A percentile compares a stretch with the other conserved stretches of the same genome.
These are phyloP conservation scores for Acanthis flammea DNA, from an alignment of 2,797 vertebrate species.

Conservation along the genomic window DNA sequence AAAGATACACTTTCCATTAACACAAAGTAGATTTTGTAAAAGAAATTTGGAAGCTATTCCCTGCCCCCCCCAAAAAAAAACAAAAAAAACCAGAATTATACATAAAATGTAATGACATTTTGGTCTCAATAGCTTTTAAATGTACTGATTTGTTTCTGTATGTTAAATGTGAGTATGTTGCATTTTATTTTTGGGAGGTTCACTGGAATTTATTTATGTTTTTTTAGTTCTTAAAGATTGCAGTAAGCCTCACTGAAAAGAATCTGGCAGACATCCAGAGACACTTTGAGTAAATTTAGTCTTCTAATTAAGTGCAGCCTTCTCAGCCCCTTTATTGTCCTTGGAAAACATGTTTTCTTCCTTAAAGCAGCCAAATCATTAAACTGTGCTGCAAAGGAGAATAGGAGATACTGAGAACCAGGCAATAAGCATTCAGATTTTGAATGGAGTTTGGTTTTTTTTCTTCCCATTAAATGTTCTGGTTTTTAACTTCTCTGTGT, in stretches of 20 bases:
- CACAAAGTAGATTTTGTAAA: background rate
- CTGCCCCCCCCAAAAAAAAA: fast-evolving
- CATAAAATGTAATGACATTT: background rate
- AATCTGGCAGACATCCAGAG: background rate
- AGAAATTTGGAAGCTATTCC: background rate
- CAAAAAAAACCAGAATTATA: background rate
- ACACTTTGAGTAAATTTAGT: background rate
- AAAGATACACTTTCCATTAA: background rate
- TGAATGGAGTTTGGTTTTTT: background rate
- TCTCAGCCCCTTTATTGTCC: background rate
- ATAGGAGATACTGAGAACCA: background rate
- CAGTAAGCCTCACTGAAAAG: background rate
- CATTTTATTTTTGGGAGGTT: background rate
- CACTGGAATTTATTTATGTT: background rate
- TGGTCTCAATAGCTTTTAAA: background rate
- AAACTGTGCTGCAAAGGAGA: background rate
- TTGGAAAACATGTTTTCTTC: background rate
- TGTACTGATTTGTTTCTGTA: background rate
- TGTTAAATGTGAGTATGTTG: background rate
- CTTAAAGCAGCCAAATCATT: background rate
- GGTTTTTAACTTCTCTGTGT: background rate
- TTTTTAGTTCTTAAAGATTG: background rate
- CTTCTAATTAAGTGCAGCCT: background rate
- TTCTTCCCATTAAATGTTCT: background rate
- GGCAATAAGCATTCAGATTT: background rate